Base-by-base conservation (phyloP, 2,888 invertebrate genomes). In the Aporophyla nigra region DNA sequence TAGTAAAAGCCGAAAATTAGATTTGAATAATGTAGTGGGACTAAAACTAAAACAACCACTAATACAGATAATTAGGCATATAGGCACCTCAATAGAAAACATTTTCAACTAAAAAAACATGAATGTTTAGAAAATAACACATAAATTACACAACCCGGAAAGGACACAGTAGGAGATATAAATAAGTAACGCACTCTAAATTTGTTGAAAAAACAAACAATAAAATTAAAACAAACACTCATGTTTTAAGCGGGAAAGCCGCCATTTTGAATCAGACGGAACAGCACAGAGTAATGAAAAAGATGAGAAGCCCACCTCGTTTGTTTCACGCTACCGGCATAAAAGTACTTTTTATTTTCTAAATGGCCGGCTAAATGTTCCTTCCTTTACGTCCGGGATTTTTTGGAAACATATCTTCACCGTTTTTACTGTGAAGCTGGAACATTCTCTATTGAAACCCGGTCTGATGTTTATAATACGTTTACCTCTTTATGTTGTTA, bases 241-340 rank as follows among this genome's bases (percentile, higher is more conserved):
- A 33, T 70, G 69, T 79, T 53, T 85, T 86, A 77, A 81, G 58
- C 71, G 56, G 63, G 79, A 80, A 62, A 62, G 53, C 51, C 63
- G 78, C 67, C 76, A 86, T 86, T 86, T 83, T 80, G 85, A 83
- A 85, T 86, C 71, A 77, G 65, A 67, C 86, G 76, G 78, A 58
- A 76, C 67, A 83, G 81, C 82, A 84, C 76, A 75, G 83, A 67
- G 87, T 90, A 90, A 92, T 91, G 90, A 89, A 92, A 91, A 90
- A 91, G 89, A 90, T 90, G 90, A 88, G 87, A 89, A 83, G 87
- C 85, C 87, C 86, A 78, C 81, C 84, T 86, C 87, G 86, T 89
- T 89, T 86, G 89, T 87, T 87, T 86, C 87, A 86, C 77, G 82
- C 80, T 85, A 78, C 83, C 76, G 75, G 81, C 88, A 84, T 87